phyloP scores from a whole-genome alignment of 2,113 vertebrate species.

The Todiramphus saurophagus region DNA sequence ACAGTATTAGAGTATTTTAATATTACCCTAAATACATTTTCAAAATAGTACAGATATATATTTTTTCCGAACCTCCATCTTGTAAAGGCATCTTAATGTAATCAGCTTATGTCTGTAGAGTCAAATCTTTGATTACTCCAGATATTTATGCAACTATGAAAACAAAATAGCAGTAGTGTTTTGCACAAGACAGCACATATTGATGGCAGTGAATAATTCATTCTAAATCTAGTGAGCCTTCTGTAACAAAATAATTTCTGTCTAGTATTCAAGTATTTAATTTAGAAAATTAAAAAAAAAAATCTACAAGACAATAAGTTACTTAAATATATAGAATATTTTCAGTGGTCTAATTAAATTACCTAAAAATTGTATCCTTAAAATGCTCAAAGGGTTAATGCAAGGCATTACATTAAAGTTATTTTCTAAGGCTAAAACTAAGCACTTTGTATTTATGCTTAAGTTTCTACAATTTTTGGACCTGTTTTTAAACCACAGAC shows the following conservation, averaged over 20 bases:
- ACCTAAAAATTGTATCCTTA: slow-evolving; percentile 71
- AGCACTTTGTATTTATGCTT: slow-evolving; percentile 71
- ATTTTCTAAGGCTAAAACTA: slow-evolving; percentile 72
- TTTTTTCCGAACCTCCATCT: background rate
- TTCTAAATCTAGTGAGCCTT: slow-evolving; percentile 67
- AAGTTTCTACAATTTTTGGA: slow-evolving; percentile 65
- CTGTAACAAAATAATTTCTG: slow-evolving; percentile 64
- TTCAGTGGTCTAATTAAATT: slow-evolving; percentile 61
- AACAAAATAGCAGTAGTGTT: slow-evolving; percentile 58
- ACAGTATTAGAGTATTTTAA: slow-evolving; percentile 48
- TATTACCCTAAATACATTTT: slow-evolving; percentile 53
- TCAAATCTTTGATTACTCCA: slow-evolving; percentile 16
- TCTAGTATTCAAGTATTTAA: slow-evolving; percentile 64
- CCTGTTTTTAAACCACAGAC: slow-evolving; percentile 60
- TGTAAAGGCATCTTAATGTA: background rate
- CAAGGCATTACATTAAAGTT: slow-evolving; percentile 73
- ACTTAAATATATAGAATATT: slow-evolving; percentile 62
- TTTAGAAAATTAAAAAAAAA: background rate
- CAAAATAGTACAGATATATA: background rate
- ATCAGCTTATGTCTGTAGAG: background rate
- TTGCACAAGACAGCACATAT: slow-evolving; percentile 69
- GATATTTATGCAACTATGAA: slow-evolving; percentile 13
- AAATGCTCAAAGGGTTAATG: slow-evolving; percentile 80
- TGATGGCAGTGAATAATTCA: slow-evolving; percentile 70
- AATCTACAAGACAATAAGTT: slow-evolving; percentile 36